Conservation (phyloP, 2,888 invertebrate species). For the Schizotus pectinicornis region DNA sequence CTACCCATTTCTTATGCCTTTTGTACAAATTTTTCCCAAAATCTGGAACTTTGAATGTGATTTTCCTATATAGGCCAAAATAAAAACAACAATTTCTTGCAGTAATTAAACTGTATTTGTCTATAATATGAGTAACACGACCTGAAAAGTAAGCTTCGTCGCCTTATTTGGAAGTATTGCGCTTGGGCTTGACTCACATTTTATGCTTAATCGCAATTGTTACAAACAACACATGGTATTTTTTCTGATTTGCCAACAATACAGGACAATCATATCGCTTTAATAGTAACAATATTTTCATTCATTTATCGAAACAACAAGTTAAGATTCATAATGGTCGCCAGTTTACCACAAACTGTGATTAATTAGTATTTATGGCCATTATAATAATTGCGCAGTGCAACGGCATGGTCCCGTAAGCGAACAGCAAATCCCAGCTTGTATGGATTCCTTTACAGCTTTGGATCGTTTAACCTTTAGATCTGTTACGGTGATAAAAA, state of each 20-base stretch:
- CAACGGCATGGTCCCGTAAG: too few species aligned
- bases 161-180: constrained; percentile 42
- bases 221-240: constrained; percentile 39
- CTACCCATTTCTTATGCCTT: too few species aligned
- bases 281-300: neutral
- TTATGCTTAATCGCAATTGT: constrained; percentile 26
- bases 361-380: too few species aligned
- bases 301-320: neutral
- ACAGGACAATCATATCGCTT: constrained; percentile 4
- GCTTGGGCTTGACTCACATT: constrained; percentile 27
- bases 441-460: too few species aligned
- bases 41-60: too few species aligned
- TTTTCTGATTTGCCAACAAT: constrained; percentile 9
- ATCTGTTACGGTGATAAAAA: too few species aligned
- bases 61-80: too few species aligned
- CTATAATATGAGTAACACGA: constrained; percentile 42
- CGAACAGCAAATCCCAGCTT: too few species aligned
- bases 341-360: too few species aligned
- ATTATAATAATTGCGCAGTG: too few species aligned
- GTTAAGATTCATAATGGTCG: too few species aligned
- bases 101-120: constrained; percentile 37
- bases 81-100: constrained; percentile 21
- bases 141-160: constrained; percentile 44
- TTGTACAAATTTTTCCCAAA: neutral
- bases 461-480: too few species aligned